Conservation (phyloP, 2,888 invertebrate genomes). For the Ptycholaimellus sp. region DNA sequence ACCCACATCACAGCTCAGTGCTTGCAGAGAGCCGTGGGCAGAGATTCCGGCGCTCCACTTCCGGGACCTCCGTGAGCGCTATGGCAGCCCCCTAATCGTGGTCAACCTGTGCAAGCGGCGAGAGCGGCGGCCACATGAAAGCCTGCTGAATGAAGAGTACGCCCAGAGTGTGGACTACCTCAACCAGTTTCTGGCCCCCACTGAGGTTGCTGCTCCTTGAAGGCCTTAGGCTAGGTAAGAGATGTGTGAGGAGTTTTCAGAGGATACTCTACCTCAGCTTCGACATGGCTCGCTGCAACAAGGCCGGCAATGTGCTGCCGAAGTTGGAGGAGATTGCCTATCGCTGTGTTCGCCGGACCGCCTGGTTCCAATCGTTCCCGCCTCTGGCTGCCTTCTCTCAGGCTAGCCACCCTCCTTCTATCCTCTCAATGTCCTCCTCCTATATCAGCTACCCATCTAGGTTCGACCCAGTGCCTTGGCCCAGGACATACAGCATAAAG, state of each 20-base stretch:
- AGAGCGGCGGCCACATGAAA: conserved; percentile 45
- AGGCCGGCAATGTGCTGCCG: conserved; percentile 40
- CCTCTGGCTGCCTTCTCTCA: conserved; percentile 7
- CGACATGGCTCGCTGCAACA: conserved; percentile 59
- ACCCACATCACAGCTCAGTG: too few species aligned
- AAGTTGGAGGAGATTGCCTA: conserved; percentile 67
- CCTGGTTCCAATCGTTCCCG: conserved; percentile 40
- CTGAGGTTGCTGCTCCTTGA: too few species aligned
- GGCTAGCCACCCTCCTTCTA: conserved; percentile 8
- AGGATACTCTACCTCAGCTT: conserved; percentile 70
- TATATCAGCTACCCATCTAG: too few species aligned
- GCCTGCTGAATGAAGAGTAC: conserved; percentile 64
- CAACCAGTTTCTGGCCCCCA: conserved; percentile 73
- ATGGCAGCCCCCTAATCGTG: conserved; percentile 30
- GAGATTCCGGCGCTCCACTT: conserved; percentile 34
- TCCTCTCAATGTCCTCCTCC: too few species aligned
- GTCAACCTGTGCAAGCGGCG: conserved; percentile 32
- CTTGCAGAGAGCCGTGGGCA: conserved; percentile 28
- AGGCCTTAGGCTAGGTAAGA: too few species aligned
- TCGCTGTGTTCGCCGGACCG: conserved; percentile 58
- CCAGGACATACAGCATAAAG: too few species aligned
- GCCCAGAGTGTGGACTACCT: conserved; percentile 54
- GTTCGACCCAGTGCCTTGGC: too few species aligned
- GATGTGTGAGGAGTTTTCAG: too few species aligned
- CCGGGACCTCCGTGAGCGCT: conserved; percentile 36